Evolutionary conservation across 1,140 invertebrate genomes (phyloP), one percentile per base, ranked within the genome.

Genomic region (Idris sp.): DNA sequence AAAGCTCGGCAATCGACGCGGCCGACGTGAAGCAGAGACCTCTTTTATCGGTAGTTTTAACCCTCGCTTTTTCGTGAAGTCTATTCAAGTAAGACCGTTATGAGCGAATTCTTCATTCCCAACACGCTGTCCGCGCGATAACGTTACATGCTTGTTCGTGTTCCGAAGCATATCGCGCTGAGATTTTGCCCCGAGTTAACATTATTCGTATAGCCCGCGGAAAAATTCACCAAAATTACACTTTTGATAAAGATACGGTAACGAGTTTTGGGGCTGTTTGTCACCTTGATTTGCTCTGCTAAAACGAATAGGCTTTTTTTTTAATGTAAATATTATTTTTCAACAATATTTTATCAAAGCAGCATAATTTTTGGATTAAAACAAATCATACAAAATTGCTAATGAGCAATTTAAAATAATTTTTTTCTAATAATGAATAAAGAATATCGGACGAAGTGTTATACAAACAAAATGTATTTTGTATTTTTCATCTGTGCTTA

Each of bases 401-500:
- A 22, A 53, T 54, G 48, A 43, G 40, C 16, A 18, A 44, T 18
- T 64, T 9, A 19, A 11, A n/a, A 51, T 43, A 43, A 38, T 51
- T 62, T 53, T 46, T 54, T 22, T 36, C 8, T 46, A 54, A 46
- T 28, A 67, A 56, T 49, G 40, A 48, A 36, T 43, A 46, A 44
- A 28, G 46, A 49, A 19, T 18, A 43, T 38, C 7, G 38, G 41
- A 40, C 35, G 44, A 46, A 11, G 41, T n/a, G n/a, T n/a, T n/a
- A n/a, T n/a, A n/a, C n/a, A n/a, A n/a, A n/a, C n/a, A n/a, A n/a
- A n/a, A n/a, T n/a, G n/a, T n/a, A n/a, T n/a, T n/a, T n/a, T n/a
- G n/a, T n/a, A n/a, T n/a, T n/a, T 83, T 83, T 84, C 79, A 80
- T 76, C 75, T 48, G 46, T 76, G 74, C 72, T 83, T 81, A 82